Conservation (phyloP, 2,113 vertebrate genomes). For the Rhinoderma darwinii region DNA sequence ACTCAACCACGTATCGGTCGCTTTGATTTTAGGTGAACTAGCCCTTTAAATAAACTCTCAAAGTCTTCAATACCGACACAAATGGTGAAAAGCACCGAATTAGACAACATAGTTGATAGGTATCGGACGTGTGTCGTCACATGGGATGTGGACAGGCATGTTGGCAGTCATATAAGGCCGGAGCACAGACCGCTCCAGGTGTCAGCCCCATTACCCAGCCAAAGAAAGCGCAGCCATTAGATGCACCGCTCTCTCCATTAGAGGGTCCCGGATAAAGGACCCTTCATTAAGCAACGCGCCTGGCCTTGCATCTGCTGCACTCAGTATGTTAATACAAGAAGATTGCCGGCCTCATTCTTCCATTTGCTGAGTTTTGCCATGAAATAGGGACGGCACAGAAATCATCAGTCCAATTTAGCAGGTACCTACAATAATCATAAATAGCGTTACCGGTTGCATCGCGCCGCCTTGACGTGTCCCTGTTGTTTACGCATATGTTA, state of each 20-base stretch:
- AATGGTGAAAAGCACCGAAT: not conserved
- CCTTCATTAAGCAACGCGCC: not conserved
- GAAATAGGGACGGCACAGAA: not conserved
- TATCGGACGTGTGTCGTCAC: not conserved
- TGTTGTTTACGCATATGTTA: conserved; percentile 26
- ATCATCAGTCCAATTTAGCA: conserved; percentile 1
- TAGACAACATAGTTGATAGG: not conserved
- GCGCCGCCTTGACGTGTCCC: not conserved
- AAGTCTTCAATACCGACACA: not conserved
- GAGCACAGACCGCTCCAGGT: conserved; percentile 30
- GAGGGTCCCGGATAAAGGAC: not conserved
- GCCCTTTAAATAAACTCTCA: not conserved
- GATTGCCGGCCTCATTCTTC: not conserved
- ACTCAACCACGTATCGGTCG: no score
- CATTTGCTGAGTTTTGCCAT: not conserved
- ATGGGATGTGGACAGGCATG: conserved; percentile 9
- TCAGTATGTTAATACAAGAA: conserved; percentile 20
- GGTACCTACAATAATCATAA: not conserved
- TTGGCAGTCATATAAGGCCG: not conserved
- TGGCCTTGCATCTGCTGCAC: not conserved
- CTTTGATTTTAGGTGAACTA: no score
- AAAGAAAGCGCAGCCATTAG: not conserved
- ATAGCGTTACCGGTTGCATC: not conserved
- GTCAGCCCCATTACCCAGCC: not conserved
- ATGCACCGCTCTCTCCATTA: not conserved